Percentiles rank a stretch among this genome's conserved stretches.
Conservation (phyloP, 2,888 invertebrate genomes). For the Tridacna gigas region DNA sequence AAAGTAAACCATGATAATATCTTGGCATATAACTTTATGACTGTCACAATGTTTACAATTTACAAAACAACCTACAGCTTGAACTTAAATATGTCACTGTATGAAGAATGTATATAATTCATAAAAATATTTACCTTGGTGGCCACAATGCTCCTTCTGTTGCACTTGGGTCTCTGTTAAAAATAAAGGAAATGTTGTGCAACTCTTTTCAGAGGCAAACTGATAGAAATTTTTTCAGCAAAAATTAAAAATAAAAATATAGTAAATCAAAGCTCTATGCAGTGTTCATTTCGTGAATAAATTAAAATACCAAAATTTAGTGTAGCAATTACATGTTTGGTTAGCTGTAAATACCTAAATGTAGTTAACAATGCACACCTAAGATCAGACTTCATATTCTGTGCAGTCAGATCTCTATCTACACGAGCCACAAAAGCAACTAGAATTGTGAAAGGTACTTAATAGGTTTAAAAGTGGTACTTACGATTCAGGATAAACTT, state of each 20-base stretch:
- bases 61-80: too few species aligned
- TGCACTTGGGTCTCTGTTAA: background rate
- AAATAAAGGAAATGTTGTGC: background rate
- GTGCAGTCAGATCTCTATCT: too few species aligned
- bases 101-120: too few species aligned
- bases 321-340: background rate
- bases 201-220: background rate
- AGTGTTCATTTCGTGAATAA: background rate
- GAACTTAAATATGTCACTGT: too few species aligned
- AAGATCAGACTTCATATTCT: too few species aligned
- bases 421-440: too few species aligned
- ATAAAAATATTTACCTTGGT: background rate
- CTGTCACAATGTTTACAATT: too few species aligned
- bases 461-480: background rate
- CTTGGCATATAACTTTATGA: too few species aligned
- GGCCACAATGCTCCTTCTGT: conserved; percentile 11
- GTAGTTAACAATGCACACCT: too few species aligned
- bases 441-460: too few species aligned
- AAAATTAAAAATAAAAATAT: background rate
- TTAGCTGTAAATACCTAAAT: too few species aligned
- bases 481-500: conserved; percentile 21
- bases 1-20: too few species aligned
- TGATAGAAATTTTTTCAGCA: background rate
- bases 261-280: background rate
- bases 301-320: background rate